Evolutionary conservation across 2,113 vertebrate species (phyloP).

Genomic region (Dasyurus viverrinus): DNA sequence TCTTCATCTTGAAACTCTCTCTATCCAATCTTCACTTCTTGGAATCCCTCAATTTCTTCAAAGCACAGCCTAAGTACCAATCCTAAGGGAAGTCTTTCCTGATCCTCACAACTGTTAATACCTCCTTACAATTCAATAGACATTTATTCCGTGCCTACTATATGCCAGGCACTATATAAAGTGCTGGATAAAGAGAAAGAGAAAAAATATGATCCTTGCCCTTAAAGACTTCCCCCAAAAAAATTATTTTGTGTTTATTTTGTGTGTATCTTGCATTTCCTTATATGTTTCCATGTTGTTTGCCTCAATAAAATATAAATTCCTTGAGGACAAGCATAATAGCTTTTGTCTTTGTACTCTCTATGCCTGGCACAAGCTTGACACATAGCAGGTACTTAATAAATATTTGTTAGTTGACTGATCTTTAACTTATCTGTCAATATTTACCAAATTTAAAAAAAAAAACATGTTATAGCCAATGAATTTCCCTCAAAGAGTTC

Average conservation of each 20-base stretch:
- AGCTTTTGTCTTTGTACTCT: background rate
- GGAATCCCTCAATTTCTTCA: background rate
- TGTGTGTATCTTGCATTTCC: background rate
- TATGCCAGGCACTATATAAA: too few relatives aligned
- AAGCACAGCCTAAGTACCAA: background rate
- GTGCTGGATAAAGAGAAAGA: background rate
- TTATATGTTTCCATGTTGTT: background rate
- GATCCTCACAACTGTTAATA: background rate
- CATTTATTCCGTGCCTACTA: background rate
- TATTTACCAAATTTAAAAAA: constrained; percentile 70
- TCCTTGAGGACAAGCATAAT: too few relatives aligned
- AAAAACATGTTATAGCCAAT: constrained; percentile 64
- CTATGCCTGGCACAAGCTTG: background rate
- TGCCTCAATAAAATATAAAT: background rate
- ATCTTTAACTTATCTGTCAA: constrained; percentile 65
- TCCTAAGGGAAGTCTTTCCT: background rate
- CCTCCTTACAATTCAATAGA: background rate
- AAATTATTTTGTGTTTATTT: background rate
- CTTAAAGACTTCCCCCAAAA: background rate
- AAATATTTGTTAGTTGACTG: constrained; percentile 6
- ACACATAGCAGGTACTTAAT: background rate
- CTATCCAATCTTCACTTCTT: background rate
- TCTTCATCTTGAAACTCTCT: background rate
- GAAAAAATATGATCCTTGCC: background rate
- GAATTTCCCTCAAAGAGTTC: constrained; percentile 76